These are phyloP conservation scores for Phyllostomus discolor DNA, from an alignment of 2,113 vertebrate species.

Conservation along the genomic window DNA sequence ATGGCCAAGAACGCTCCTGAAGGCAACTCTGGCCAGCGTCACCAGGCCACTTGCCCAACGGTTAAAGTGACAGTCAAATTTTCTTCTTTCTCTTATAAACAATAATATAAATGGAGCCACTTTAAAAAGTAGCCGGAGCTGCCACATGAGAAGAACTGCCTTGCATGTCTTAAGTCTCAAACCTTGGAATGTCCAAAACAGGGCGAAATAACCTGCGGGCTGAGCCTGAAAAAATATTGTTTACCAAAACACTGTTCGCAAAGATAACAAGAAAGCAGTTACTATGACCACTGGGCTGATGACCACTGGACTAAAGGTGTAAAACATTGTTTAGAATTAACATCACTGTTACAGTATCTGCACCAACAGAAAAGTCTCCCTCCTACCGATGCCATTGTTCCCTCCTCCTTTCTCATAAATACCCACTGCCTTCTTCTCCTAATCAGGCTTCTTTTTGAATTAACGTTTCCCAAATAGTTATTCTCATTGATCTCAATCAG, in stretches of 20 bases:
- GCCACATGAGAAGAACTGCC: neutral
- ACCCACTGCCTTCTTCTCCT: neutral
- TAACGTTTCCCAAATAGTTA: neutral
- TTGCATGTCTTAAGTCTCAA: neutral
- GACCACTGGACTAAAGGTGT: neutral
- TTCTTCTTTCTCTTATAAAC: neutral
- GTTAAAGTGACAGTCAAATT: neutral
- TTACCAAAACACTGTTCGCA: neutral
- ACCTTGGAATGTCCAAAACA: neutral
- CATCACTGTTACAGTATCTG: neutral
- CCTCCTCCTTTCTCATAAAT: neutral
- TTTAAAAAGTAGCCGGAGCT: neutral
- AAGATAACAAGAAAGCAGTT: neutral
- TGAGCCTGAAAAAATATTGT: neutral
- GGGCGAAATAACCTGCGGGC: neutral
- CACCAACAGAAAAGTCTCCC: neutral
- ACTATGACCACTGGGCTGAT: neutral
- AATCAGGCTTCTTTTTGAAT: neutral
- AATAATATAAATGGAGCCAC: neutral
- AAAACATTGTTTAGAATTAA: neutral
- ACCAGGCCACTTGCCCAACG: neutral
- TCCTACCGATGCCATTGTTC: too few relatives aligned
- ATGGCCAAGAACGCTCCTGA: neutral
- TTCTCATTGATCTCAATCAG: neutral
- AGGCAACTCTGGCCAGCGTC: neutral